Evolutionary conservation across 2,113 vertebrate species (phyloP), one percentile per base, ranked within the genome.

Genomic region (Xiphophorus maculatus): DNA sequence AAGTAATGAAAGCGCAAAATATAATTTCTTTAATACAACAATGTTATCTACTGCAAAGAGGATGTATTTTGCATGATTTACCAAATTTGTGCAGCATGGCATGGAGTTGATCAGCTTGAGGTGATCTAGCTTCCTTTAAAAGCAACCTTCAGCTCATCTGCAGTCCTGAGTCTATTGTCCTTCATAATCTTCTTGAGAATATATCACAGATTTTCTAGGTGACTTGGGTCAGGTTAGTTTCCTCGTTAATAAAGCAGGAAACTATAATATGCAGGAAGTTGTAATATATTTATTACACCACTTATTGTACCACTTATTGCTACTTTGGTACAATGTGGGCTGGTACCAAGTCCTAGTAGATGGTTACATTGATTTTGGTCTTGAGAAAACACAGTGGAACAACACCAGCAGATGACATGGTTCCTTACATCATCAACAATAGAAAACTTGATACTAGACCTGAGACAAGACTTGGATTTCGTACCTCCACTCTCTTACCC

Each of bases 1-100:
- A 83, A 93, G 92, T 93, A 78, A 48, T 19, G 44, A 48, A 19
- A 48, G 17, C 44, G 5, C 1, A 48, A 44, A 44, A 44, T 14
- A 15, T 17, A 15, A 44, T 44, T 15, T 44, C 42, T 44, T 19
- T 19, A 17, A 48, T 2, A 19, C 44, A 51, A 12, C 10, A 37
- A 37, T 37, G 35, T 12, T 12, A 37, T 37, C 35, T 3, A 2
- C 10, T 37, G 35, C 2, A 37, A 10, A 11, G 10, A 42, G 48
- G 19, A 6, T 54, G 17, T 6, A 2, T 54, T 54, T 54, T 54
- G 7, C 48, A 25, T 54, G 22, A 25, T 22, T 54, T 17, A 51
- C 44, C 4, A 19, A 6, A 54, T 54, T 5, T 22, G 19, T 54
- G 6, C 6, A 19, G 48, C 22, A 7, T 54, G 48, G 48, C 48